These are phyloP conservation scores for Catonia carolina DNA, from an alignment of 2,888 invertebrate species.

Conservation along the genomic window DNA sequence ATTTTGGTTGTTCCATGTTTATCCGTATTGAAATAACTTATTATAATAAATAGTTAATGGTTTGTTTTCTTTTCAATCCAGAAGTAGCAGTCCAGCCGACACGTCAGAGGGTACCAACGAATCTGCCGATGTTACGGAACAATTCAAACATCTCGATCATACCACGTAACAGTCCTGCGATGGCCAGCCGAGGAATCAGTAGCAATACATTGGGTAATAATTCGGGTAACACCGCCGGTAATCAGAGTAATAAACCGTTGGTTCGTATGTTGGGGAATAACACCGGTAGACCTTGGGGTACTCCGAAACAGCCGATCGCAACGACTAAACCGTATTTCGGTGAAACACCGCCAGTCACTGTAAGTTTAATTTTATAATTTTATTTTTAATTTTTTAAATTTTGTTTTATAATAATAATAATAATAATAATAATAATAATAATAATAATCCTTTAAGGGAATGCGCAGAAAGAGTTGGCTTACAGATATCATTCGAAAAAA, in stretches of 20 bases:
- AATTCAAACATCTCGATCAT: conserved; percentile 45
- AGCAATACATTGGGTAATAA: background rate
- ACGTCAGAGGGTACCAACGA: conserved; percentile 18
- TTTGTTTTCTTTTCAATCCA: background rate
- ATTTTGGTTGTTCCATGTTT: too few relatives aligned
- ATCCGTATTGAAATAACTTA: too few relatives aligned
- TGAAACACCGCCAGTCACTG: conserved; percentile 24
- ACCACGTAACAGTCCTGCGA: conserved; percentile 33
- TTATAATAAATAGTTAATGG: too few relatives aligned
- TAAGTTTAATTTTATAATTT: background rate
- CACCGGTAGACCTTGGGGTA: conserved; percentile 11
- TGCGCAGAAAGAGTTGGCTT: too few relatives aligned
- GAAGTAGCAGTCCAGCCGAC: conserved; percentile 22
- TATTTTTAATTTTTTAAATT: background rate
- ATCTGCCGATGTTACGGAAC: conserved; percentile 38
- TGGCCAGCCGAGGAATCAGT: conserved; percentile 16
- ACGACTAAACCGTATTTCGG: conserved; percentile 25
- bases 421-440: background rate
- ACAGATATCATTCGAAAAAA: too few relatives aligned
- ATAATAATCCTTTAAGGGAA: too few relatives aligned
- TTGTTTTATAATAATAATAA: background rate
- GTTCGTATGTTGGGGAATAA: conserved; percentile 19
- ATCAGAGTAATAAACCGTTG: conserved; percentile 15
- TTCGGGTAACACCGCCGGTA: background rate
- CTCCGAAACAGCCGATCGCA: conserved; percentile 23